These are phyloP conservation scores for Cataglyphis livida DNA, from an alignment of 2,888 invertebrate genomes.

Conservation along the genomic window DNA sequence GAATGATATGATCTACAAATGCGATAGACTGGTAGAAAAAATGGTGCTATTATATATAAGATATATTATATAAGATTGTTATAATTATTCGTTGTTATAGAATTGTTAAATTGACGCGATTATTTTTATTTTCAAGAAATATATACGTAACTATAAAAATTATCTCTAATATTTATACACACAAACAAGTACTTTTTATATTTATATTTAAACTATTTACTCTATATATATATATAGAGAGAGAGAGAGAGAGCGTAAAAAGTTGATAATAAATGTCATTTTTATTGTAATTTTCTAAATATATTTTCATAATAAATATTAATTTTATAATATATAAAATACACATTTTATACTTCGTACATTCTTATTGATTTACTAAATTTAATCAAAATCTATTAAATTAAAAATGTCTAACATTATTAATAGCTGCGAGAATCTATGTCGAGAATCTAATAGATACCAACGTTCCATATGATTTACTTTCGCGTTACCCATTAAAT, in stretches of 20 bases:
- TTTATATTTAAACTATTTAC: constrained; percentile 9
- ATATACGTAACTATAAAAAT: not conserved
- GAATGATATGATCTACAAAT: constrained; percentile 54
- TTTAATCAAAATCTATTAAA: constrained; percentile 14
- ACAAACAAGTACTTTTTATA: not conserved
- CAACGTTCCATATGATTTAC: constrained; percentile 24
- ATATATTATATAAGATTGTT: constrained; percentile 3
- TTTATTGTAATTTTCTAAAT: not conserved
- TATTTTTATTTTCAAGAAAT: not conserved
- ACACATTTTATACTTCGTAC: not conserved
- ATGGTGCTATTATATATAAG: constrained; percentile 41
- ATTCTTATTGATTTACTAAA: constrained; percentile 12
- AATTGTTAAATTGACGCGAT: constrained; percentile 15
- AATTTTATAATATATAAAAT: not conserved
- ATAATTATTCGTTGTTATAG: constrained; percentile 8
- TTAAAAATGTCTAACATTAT: constrained; percentile 34
- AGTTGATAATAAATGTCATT: not conserved
- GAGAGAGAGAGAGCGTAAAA: not conserved
- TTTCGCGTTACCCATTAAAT: constrained; percentile 30
- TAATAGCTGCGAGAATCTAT: not conserved
- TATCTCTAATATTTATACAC: not conserved
- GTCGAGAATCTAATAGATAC: not conserved
- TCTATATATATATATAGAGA: no score
- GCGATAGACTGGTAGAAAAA: not conserved
- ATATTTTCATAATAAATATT: not conserved